phyloP scores from a whole-genome alignment of 2,888 invertebrate species.

The Aelia acuminata region DNA sequence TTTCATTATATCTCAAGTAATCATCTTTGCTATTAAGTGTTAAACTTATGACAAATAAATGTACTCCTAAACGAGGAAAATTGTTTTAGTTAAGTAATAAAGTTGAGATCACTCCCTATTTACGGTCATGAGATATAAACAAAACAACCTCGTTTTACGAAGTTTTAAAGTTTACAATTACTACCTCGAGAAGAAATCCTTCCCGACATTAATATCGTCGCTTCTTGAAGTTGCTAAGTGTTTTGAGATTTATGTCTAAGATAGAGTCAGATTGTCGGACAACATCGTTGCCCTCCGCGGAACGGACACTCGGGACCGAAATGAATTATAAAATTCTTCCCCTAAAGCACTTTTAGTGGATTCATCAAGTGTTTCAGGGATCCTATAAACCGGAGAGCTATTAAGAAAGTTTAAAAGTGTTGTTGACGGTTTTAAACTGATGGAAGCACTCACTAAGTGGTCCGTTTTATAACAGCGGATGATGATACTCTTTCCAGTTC shows the following conservation, averaged over 20 bases:
- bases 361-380: constrained; percentile 17
- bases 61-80: neutral
- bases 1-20: neutral
- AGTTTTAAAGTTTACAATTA: neutral
- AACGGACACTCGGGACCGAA: neutral
- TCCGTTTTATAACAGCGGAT: neutral
- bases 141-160: neutral
- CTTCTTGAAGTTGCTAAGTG: constrained; percentile 6
- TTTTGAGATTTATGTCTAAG: constrained; percentile 36
- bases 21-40: neutral
- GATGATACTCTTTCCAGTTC: neutral
- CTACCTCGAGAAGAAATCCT: neutral
- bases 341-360: constrained; percentile 11
- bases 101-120: neutral
- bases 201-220: constrained; percentile 2
- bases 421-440: constrained; percentile 45
- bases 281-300: neutral
- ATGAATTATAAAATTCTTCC: constrained; percentile 6
- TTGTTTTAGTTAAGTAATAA: neutral
- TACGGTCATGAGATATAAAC: neutral
- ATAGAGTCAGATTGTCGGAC: neutral
- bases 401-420: constrained; percentile 37
- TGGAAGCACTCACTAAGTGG: constrained; percentile 16
- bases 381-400: neutral
- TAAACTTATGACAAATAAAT: neutral